Percentiles rank a stretch among this genome's conserved stretches.
Conservation (phyloP, 1,140 invertebrate species). For the Matsumurasca onukii region DNA sequence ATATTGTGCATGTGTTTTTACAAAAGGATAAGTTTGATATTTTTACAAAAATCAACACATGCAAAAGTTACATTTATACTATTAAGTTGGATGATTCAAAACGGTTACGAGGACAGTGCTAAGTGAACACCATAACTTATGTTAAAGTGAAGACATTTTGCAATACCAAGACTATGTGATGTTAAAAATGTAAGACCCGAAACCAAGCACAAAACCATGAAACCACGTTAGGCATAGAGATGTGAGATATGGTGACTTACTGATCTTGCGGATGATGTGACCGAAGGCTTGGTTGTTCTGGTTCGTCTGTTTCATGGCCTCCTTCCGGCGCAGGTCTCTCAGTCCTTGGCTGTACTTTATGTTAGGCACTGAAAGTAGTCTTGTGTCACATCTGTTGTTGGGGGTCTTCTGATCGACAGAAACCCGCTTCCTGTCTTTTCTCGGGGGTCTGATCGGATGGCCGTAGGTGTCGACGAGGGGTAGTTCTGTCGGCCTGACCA, state of each 20-base stretch:
- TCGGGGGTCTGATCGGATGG: constrained; percentile 59
- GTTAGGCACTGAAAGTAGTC: constrained; percentile 74
- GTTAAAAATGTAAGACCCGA: background rate
- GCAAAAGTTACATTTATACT: too few relatives aligned
- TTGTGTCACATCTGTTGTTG: constrained; percentile 60
- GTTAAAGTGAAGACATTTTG: constrained; percentile 2
- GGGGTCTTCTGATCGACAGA: constrained; percentile 47
- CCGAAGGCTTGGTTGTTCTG: constrained; percentile 47
- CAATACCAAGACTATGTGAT: background rate
- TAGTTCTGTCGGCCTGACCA: constrained; percentile 59
- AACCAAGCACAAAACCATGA: constrained; percentile 17
- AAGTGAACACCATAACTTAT: background rate
- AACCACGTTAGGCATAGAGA: background rate
- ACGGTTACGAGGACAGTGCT: constrained; percentile 2
- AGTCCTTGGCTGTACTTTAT: constrained; percentile 57
- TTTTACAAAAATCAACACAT: too few relatives aligned
- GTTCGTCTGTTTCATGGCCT: constrained; percentile 14
- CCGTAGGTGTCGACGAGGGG: constrained; percentile 61
- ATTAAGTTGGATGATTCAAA: background rate
- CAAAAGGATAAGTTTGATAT: too few relatives aligned
- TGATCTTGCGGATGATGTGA: constrained; percentile 77
- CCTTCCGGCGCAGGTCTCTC: constrained; percentile 41
- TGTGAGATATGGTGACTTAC: constrained; percentile 64
- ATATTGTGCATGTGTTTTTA: too few relatives aligned
- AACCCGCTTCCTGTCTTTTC: constrained; percentile 56